Conservation (phyloP, 1,140 invertebrate species). For the Spodoptera litura region DNA sequence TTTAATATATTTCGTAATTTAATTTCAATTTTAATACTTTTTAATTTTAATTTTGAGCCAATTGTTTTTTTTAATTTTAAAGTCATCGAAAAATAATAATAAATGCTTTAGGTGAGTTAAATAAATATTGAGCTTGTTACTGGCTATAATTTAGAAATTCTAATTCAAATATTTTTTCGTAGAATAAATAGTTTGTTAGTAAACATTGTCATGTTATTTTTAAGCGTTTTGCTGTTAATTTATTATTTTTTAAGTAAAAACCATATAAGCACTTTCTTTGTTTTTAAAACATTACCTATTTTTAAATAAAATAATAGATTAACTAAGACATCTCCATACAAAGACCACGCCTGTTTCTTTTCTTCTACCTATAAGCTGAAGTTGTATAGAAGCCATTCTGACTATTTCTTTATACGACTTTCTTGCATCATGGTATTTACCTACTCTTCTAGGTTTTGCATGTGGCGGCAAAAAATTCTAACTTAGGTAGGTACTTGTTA, state of each 20-base stretch:
- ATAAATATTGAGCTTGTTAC: not conserved
- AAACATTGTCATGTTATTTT: not conserved
- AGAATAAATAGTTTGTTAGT: not conserved
- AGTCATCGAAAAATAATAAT: slow-evolving; percentile 26
- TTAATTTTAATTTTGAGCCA: slow-evolving; percentile 9
- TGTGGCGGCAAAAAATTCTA: too few species aligned
- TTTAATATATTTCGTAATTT: not conserved
- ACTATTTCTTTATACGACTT: too few species aligned
- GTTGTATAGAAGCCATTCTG: too few species aligned
- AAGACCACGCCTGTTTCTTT: too few species aligned
- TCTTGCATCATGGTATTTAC: too few species aligned
- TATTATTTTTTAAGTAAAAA: not conserved
- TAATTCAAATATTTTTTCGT: not conserved
- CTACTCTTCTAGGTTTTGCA: too few species aligned
- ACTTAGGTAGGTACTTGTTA: too few species aligned
- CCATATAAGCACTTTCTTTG: slow-evolving; percentile 24
- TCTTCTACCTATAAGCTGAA: too few species aligned
- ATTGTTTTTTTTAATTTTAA: not conserved
- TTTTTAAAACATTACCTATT: not conserved
- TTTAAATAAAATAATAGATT: too few species aligned
- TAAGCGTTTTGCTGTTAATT: not conserved
- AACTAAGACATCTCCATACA: too few species aligned
- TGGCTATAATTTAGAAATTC: not conserved
- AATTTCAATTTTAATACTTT: not conserved
- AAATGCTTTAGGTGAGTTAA: not conserved